Evolutionary conservation across 2,888 invertebrate species (phyloP), one percentile per base, ranked within the genome.

Genomic region (Chrysina gloriosa): DNA sequence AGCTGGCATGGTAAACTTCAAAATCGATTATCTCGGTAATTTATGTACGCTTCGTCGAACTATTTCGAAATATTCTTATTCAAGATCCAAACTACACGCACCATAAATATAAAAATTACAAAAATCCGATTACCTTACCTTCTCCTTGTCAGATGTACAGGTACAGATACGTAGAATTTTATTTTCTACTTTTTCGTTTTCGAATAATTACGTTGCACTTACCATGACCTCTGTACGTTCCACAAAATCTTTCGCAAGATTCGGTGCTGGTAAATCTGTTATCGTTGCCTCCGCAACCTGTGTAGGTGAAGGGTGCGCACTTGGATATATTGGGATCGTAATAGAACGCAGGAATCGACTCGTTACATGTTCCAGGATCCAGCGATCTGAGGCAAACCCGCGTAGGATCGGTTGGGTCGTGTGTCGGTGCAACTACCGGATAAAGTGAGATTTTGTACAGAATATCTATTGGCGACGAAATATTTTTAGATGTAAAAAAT

Each of bases 201-300:
- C n/a, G n/a, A n/a, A n/a, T n/a, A n/a, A n/a, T n/a, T n/a, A n/a
- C n/a, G 45, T 36, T 14, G 39, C 9, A 47, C 31, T 84, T 81
- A 93, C 93, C 92, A 78, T 89, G 85, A 73, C 87, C 89, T 75
- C 86, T 86, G 84, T 91, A 94, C 54, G 83, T 84, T 11, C 94
- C 94, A 76, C 95, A 95, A 54, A 88, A 88, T 65, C 93, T 84
- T 80, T 92, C 89, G 79, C 93, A 94, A 76, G 92, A 92, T 76
- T 93, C 93, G 75, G 90, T 89, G 0, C 89, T 88, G 69, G 86
- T 85, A 83, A 91, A 94, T 69, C 90, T 86, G 82, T 95, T 94
- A 45, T 87, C 87, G 75, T 92, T 92, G 39, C 92, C 90, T 3
- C 88, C 88, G 78, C 95, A 95, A 39, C 89, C 89, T 11, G 87